Conservation (phyloP, 1,140 invertebrate genomes). For the Pseudachorutes palmiensis region DNA sequence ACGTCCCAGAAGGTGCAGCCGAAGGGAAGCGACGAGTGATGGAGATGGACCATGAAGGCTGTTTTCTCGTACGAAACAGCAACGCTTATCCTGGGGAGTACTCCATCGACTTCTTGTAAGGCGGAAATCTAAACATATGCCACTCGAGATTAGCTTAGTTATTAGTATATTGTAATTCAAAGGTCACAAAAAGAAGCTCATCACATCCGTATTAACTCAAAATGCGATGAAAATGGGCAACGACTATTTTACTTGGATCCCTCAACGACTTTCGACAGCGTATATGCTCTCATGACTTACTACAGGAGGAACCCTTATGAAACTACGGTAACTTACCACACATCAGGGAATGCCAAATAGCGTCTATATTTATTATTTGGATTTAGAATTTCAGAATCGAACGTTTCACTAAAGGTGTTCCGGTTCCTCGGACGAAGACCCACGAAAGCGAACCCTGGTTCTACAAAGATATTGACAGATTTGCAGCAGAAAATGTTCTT, state of each 20-base stretch:
- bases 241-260: conserved; percentile 82
- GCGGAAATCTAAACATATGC: not conserved
- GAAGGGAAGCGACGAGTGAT: conserved; percentile 68
- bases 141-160: conserved; percentile 4
- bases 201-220: conserved; percentile 83
- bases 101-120: conserved; percentile 78
- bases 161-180: no score
- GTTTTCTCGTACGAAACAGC: conserved; percentile 86
- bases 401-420: conserved; percentile 78
- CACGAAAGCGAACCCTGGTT: conserved; percentile 93
- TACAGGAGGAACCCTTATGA: conserved; percentile 76
- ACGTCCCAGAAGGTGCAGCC: conserved; percentile 56
- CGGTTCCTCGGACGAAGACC: conserved; percentile 87
- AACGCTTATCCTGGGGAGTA: conserved; percentile 94
- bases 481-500: conserved; percentile 75
- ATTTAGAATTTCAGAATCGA: conserved; percentile 67
- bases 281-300: conserved; percentile 84
- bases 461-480: conserved; percentile 59
- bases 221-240: conserved; percentile 64
- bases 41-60: conserved; percentile 56
- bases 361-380: not conserved
- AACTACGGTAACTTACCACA: conserved; percentile 45
- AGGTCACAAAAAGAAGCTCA: conserved; percentile 76
- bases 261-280: conserved; percentile 76
- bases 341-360: not conserved